Evolutionary conservation across 1,140 invertebrate genomes (phyloP).

Genomic region (Bombus waltoni): DNA sequence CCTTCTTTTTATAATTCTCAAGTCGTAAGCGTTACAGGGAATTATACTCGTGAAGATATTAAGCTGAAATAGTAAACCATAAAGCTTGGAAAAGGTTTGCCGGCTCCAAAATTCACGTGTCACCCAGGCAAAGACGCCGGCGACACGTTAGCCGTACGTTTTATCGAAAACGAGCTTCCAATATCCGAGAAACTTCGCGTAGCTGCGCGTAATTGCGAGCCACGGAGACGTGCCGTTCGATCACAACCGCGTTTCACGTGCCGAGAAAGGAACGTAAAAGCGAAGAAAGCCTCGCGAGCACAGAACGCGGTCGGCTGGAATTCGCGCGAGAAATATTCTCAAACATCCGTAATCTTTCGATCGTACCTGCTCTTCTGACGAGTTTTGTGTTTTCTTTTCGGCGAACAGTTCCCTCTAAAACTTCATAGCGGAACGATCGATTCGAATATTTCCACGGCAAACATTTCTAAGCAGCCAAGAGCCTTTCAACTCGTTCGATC

Average conservation of each 20-base stretch:
- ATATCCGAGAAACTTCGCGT: slow-evolving; percentile 5
- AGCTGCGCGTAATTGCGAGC: slow-evolving; percentile 10
- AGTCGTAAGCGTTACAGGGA: too few relatives aligned
- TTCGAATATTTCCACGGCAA: slow-evolving; percentile 62
- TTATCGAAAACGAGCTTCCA: slow-evolving; percentile 14
- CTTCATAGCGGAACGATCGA: slow-evolving; percentile 9
- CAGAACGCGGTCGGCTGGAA: neutral
- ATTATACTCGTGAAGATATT: too few relatives aligned
- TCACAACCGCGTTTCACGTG: neutral
- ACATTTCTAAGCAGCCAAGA: too few relatives aligned
- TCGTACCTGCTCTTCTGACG: neutral
- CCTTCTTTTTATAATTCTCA: too few relatives aligned
- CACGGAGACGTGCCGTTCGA: neutral
- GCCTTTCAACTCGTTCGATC: slow-evolving; percentile 39
- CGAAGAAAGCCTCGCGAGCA: neutral
- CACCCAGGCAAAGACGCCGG: neutral
- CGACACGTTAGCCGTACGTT: neutral
- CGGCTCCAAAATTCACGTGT: too few relatives aligned
- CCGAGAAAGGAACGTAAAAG: neutral
- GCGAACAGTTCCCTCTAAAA: too few relatives aligned
- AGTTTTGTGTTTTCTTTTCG: neutral
- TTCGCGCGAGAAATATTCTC: slow-evolving; percentile 53
- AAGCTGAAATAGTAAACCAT: too few relatives aligned
- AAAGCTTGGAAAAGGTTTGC: too few relatives aligned
- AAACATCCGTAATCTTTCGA: slow-evolving; percentile 57